Evolutionary conservation across 2,888 invertebrate species (phyloP).

Genomic region (Dynastes hyllus): DNA sequence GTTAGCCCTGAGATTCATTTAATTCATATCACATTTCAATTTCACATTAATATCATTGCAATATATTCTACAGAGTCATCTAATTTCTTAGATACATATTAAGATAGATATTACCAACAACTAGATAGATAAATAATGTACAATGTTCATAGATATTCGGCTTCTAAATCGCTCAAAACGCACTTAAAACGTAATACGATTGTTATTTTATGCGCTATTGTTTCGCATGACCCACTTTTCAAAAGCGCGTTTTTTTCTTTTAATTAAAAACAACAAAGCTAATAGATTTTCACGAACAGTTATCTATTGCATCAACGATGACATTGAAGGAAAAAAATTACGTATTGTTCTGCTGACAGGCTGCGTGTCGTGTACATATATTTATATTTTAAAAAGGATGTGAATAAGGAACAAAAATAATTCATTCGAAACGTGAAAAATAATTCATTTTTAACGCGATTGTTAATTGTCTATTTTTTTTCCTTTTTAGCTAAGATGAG

Average conservation of each 20-base stretch:
- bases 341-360: conserved; percentile 12
- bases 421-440: too few species aligned
- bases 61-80: too few species aligned
- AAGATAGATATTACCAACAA: too few species aligned
- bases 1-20: too few species aligned
- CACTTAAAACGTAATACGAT: conserved; percentile 31
- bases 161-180: conserved; percentile 11
- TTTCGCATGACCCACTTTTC: conserved; percentile 38
- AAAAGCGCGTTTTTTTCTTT: conserved; percentile 31
- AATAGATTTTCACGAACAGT: conserved; percentile 34
- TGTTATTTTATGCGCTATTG: conserved; percentile 42
- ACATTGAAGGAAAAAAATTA: conserved; percentile 26
- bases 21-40: too few species aligned
- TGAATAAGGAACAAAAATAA: neutral
- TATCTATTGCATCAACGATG: conserved; percentile 30
- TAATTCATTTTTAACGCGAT: too few species aligned
- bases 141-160: conserved; percentile 46
- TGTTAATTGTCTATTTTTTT: too few species aligned
- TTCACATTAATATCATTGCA: too few species aligned
- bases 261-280: conserved; percentile 36
- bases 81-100: too few species aligned
- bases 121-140: neutral
- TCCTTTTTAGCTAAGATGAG: too few species aligned
- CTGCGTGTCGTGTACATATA: neutral
- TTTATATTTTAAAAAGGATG: neutral